Conservation (phyloP, 2,888 invertebrate species). For the Napeogenes inachia region DNA sequence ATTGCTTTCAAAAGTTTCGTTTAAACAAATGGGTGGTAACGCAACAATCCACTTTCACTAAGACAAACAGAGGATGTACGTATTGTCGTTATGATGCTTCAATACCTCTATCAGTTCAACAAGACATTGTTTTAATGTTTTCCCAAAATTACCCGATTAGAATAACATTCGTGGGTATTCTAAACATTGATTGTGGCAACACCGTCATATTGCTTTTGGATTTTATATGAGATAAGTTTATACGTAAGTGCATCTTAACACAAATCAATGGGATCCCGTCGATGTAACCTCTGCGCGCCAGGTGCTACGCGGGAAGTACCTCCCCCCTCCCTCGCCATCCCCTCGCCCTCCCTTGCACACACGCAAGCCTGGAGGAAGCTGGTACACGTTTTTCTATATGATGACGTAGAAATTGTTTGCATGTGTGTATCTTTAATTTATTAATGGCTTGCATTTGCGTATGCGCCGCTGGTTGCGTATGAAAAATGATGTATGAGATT, state of each 20-base stretch:
- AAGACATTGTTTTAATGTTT: constrained; percentile 42
- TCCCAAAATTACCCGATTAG: constrained; percentile 40
- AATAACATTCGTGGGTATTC: constrained; percentile 31
- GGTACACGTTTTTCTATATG: constrained; percentile 37
- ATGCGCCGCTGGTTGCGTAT: constrained; percentile 38
- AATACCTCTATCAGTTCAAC: constrained; percentile 40
- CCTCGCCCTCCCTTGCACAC: constrained; percentile 44
- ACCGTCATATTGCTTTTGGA: no score
- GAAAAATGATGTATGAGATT: constrained; percentile 67
- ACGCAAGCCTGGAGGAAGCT: constrained; percentile 48
- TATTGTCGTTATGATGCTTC: constrained; percentile 51
- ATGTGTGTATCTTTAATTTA: constrained; percentile 69
- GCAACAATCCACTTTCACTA: constrained; percentile 65
- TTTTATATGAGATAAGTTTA: no score
- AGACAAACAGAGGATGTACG: constrained; percentile 68
- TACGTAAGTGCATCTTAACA: constrained; percentile 35
- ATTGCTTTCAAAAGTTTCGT: constrained; percentile 57
- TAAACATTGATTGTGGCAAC: not conserved
- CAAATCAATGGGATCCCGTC: constrained; percentile 68
- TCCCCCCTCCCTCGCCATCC: constrained; percentile 33
- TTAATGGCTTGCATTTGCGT: constrained; percentile 70
- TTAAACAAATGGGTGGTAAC: constrained; percentile 56
- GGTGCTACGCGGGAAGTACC: constrained; percentile 73
- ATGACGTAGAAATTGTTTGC: constrained; percentile 51
- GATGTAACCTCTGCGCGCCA: constrained; percentile 70